Conservation (phyloP, 2,888 invertebrate genomes). For the Drosophila antonietae region DNA sequence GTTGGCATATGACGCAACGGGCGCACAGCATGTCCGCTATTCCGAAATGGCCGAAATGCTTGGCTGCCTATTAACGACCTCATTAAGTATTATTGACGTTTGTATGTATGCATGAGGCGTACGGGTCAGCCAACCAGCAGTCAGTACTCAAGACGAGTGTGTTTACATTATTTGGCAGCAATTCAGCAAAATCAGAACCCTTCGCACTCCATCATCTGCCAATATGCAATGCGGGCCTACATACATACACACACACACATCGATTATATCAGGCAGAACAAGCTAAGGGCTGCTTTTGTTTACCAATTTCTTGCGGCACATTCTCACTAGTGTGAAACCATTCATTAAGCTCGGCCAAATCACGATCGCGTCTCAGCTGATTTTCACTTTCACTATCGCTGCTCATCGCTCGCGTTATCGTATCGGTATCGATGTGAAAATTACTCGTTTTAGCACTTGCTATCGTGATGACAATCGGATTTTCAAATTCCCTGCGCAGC, state of each 20-base stretch:
- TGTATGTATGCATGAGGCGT: background rate
- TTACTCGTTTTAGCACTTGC: conserved; percentile 1
- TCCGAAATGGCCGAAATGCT: conserved; percentile 25
- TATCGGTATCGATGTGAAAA: conserved; percentile 24
- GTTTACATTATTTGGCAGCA: conserved; percentile 32
- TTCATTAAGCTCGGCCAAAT: conserved; percentile 65
- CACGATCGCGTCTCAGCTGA: conserved; percentile 67
- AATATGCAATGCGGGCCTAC: background rate
- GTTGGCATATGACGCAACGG: conserved; percentile 56
- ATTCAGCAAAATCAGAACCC: conserved; percentile 13
- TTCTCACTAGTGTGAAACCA: conserved; percentile 76
- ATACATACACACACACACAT: background rate
- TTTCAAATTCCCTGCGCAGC: conserved; percentile 30
- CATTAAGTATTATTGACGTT: conserved; percentile 52
- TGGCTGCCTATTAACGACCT: conserved; percentile 66
- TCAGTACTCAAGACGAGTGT: conserved; percentile 5
- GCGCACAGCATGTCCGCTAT: conserved; percentile 26
- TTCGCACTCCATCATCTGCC: background rate
- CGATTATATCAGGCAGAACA: conserved; percentile 1
- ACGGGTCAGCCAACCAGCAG: conserved; percentile 4
- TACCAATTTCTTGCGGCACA: conserved; percentile 79
- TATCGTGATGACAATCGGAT: conserved; percentile 21
- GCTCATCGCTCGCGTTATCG: conserved; percentile 56
- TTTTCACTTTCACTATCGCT: conserved; percentile 44
- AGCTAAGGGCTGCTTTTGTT: conserved; percentile 9